These are phyloP conservation scores for Prochilodus magdalenae DNA, from an alignment of 2,113 vertebrate genomes.

Conservation along the genomic window DNA sequence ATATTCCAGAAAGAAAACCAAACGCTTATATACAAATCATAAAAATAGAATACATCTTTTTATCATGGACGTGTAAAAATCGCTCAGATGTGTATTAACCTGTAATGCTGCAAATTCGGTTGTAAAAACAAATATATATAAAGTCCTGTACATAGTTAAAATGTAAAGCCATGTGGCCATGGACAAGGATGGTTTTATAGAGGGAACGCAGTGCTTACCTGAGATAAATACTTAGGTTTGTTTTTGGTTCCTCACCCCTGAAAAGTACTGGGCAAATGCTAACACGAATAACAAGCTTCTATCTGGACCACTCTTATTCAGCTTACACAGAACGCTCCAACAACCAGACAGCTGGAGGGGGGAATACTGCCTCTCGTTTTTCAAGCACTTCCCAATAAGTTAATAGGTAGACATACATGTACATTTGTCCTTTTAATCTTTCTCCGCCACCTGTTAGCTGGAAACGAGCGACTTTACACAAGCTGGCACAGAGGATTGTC, in stretches of 20 bases:
- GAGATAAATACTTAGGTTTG: constrained; percentile 53
- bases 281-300: neutral
- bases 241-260: neutral
- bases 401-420: constrained; percentile 73
- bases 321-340: constrained; percentile 4
- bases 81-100: constrained; percentile 53
- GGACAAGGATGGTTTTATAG: constrained; percentile 28
- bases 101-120: constrained; percentile 36
- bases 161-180: neutral
- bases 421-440: constrained; percentile 43
- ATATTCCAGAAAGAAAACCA: constrained; percentile 65
- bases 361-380: constrained; percentile 34
- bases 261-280: neutral
- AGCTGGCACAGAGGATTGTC: constrained; percentile 33
- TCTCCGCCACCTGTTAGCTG: constrained; percentile 24
- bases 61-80: constrained; percentile 67
- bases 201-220: constrained; percentile 58
- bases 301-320: neutral
- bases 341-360: neutral
- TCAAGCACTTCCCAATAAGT: constrained; percentile 77
- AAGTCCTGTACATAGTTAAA: constrained; percentile 40
- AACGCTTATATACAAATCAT: constrained; percentile 84
- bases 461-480: constrained; percentile 23
- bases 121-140: constrained; percentile 30
- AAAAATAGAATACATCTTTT: constrained; percentile 96